phyloP scores from a whole-genome alignment of 2,113 vertebrate species.

The Ameiurus melas region DNA sequence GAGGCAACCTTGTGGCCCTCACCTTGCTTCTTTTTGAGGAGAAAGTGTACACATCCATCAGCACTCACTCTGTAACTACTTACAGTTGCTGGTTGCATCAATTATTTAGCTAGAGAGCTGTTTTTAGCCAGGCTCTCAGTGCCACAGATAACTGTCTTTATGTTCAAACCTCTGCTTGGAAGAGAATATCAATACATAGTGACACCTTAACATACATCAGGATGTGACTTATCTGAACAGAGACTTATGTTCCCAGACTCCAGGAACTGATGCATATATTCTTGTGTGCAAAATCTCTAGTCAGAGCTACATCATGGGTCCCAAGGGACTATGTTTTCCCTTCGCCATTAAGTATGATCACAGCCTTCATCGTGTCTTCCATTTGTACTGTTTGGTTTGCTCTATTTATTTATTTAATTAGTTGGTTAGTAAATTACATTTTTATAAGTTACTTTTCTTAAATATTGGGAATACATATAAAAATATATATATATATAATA shows the following conservation, averaged over 20 bases:
- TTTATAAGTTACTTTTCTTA: not conserved
- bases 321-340: slow-evolving; percentile 58
- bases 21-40: slow-evolving; percentile 31
- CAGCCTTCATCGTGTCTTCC: not conserved
- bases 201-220: slow-evolving; percentile 28
- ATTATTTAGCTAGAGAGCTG: slow-evolving; percentile 30
- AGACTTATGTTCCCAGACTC: slow-evolving; percentile 25
- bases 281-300: slow-evolving; percentile 53
- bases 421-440: not conserved
- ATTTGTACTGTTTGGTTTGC: slow-evolving; percentile 3
- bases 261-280: slow-evolving; percentile 9
- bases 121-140: slow-evolving; percentile 8
- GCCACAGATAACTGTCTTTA: slow-evolving; percentile 15
- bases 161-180: slow-evolving; percentile 14
- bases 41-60: slow-evolving; percentile 34
- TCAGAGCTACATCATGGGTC: slow-evolving; percentile 62
- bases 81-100: slow-evolving; percentile 31
- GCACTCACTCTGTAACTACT: slow-evolving; percentile 4
- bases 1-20: not conserved
- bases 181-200: slow-evolving; percentile 26
- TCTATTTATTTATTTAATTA: not conserved
- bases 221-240: slow-evolving; percentile 27
- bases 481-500: no score
- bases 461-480: no score
- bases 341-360: slow-evolving; percentile 62